Evolutionary conservation across 1,140 invertebrate genomes (phyloP), one percentile per base, ranked within the genome.

Genomic region (Aphelinus atriplicis): DNA sequence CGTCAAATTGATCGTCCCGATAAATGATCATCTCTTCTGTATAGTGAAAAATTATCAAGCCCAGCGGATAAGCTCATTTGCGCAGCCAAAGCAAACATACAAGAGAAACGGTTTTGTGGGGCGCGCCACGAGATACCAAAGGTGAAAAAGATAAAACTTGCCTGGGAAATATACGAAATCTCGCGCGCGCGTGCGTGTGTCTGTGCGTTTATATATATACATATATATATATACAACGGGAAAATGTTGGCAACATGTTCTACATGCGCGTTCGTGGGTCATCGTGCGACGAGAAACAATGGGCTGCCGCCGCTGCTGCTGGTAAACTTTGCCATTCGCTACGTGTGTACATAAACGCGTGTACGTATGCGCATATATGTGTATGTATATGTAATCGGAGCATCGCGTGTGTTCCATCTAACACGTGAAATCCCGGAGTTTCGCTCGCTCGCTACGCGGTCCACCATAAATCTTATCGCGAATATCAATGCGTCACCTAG

Each of bases 401-500:
- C 26, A 26, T 26, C 26, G 26, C 26, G 26, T 53, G 9, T n/a
- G 10, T 5, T 43, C 43, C 26, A 43, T 62, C 26, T 6, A 43
- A 46, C 63, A n/a, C 48, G 48, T 7, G 63, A 53, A 65, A 55
- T 57, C 55, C 6, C 46, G 47, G 47, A 73, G 9, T 66, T 73
- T 51, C 64, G 42, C 6, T 48, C 6, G 7, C 1, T 26, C 26
- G 26, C 26, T 26, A 26, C 26, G 26, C 26, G 26, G 26, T 26
- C 1, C 48, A 46, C 55, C 47, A 48, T 73, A 73, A 73, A 73
- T 67, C 47, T 60, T 55, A 55, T 74, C 7, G 56, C 48, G 6
- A 62, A 74, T 68, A 74, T 68, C 72, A 68, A 68, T 74, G 58
- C 56, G 57, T 68, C 58, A 63, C n/a, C 7, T 26, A 63, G 26